Base-by-base conservation (phyloP, 2,113 vertebrate genomes). In the Eulacestoma nigropectus region DNA sequence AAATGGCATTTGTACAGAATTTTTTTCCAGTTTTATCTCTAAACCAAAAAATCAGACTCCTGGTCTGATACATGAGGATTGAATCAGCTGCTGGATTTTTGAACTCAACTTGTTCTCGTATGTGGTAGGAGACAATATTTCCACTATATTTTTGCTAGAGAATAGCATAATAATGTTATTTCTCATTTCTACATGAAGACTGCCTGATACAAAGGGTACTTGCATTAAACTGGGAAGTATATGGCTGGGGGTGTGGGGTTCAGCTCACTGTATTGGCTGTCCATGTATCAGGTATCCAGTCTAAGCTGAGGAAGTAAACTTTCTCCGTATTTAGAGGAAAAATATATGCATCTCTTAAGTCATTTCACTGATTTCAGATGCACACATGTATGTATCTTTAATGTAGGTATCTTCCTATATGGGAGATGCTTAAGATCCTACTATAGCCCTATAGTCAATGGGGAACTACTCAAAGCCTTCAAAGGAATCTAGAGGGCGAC, bases 371-470 rank as follows among this genome's bases (percentile, higher is more conserved):
- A 52, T n/a, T 80, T 89, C 33, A 64, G 22, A 44, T 35, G 22
- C 21, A 56, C 52, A 12, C 4, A 26, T 64, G 8, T 39, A 41
- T 27, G 25, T 10, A 35, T 22, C 41, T 89, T 91, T 56, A 80
- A 18, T 62, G 20, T 10, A 47, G 16, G 6, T 73, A 23, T 8
- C 27, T 81, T 84, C 25, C 59, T 44, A 4, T 32, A 17, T n/a
- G 5, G 10, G 37, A 68, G 16, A 16, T 84, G 41, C 37, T 83
- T 41, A 53, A 73, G 64, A 41, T 70, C 25, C 41, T 41, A 6
- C 26, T 56, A 2, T 25, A 62, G 39, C 32, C 15, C n/a, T 39
- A 1, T 44, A 41, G 44, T n/a, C 26, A 70, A 57, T 0, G 0
- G 22, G 4, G 21, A 85, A 13, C 47, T 49, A 29, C 83, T 88